Conservation (phyloP, 2,888 invertebrate genomes). For the Drosophila phalerata region DNA sequence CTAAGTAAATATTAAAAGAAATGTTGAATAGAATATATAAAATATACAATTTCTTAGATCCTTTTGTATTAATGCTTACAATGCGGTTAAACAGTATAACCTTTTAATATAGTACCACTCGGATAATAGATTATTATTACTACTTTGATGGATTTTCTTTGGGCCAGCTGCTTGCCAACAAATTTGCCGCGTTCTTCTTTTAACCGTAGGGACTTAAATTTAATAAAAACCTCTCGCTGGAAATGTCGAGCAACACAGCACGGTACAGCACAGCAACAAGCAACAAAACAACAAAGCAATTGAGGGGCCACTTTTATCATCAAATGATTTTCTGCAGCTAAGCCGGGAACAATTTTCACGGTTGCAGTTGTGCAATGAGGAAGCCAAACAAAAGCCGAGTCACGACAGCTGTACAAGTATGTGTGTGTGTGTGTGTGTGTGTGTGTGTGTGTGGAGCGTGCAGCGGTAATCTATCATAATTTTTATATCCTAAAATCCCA, state of each 20-base stretch:
- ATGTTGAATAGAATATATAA: not conserved
- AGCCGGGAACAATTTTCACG: slow-evolving; percentile 69
- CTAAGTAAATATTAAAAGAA: not conserved
- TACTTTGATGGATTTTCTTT: slow-evolving; percentile 41
- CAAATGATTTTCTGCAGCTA: slow-evolving; percentile 72
- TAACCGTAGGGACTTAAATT: slow-evolving; percentile 50
- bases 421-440: slow-evolving; percentile 17
- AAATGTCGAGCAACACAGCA: too few relatives aligned
- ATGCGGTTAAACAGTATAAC: not conserved
- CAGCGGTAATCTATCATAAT: slow-evolving; percentile 84
- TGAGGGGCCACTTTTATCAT: slow-evolving; percentile 77
- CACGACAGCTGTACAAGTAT: slow-evolving; percentile 43
- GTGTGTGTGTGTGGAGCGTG: slow-evolving; percentile 40
- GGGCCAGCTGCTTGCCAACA: slow-evolving; percentile 43
- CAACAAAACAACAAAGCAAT: slow-evolving; percentile 70
- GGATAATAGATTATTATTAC: slow-evolving; percentile 55
- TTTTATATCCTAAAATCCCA: slow-evolving; percentile 84
- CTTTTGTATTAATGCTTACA: not conserved
- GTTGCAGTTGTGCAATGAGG: slow-evolving; percentile 38
- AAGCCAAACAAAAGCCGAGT: slow-evolving; percentile 45
- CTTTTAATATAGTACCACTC: slow-evolving; percentile 1
- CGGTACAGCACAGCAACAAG: slow-evolving; percentile 2
- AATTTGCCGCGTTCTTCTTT: slow-evolving; percentile 39
- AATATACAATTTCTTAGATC: not conserved
- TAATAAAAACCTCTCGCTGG: slow-evolving; percentile 56